A percentile compares a stretch with the other conserved stretches of the same genome.
These are phyloP conservation scores for Pogonognathellus flavescens DNA, from an alignment of 1,140 invertebrate genomes.

Conservation along the genomic window DNA sequence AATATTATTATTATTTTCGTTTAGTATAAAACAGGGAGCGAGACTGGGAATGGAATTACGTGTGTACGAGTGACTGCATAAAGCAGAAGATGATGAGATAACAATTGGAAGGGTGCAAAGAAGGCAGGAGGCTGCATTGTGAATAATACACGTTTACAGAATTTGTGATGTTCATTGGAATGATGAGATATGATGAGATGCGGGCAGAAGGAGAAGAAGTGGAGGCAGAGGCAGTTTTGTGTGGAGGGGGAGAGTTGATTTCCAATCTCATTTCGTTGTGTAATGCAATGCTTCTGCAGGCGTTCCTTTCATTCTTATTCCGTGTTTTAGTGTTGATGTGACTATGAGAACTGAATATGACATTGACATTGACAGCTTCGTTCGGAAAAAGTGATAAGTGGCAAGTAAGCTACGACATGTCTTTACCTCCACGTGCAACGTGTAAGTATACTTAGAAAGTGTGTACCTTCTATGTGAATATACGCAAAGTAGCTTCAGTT, in stretches of 20 bases:
- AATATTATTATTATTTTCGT: constrained; percentile 3
- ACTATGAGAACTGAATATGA: constrained; percentile 14
- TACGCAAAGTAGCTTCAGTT: constrained; percentile 1
- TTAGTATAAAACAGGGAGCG: not conserved
- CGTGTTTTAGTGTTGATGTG: constrained; percentile 23
- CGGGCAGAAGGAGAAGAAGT: not conserved
- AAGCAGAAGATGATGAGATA: constrained; percentile 27
- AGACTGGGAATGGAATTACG: too few species aligned
- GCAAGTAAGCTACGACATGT: not conserved
- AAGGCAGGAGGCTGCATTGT: too few species aligned
- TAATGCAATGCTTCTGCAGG: not conserved
- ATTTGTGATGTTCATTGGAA: not conserved
- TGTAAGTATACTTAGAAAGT: too few species aligned
- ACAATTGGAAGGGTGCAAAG: constrained; percentile 23
- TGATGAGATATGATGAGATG: not conserved
- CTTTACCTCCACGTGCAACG: not conserved
- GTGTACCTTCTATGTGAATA: too few species aligned
- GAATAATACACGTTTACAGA: too few species aligned
- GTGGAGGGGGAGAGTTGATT: not conserved
- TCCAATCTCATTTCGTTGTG: constrained; percentile 33
- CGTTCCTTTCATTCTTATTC: constrained; percentile 24
- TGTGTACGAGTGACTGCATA: not conserved
- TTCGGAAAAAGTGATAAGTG: constrained; percentile 16
- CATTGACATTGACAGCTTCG: constrained; percentile 40
- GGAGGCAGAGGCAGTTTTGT: not conserved